Conservation (phyloP, 1,140 invertebrate genomes). For the Leguminivora glycinivorella region DNA sequence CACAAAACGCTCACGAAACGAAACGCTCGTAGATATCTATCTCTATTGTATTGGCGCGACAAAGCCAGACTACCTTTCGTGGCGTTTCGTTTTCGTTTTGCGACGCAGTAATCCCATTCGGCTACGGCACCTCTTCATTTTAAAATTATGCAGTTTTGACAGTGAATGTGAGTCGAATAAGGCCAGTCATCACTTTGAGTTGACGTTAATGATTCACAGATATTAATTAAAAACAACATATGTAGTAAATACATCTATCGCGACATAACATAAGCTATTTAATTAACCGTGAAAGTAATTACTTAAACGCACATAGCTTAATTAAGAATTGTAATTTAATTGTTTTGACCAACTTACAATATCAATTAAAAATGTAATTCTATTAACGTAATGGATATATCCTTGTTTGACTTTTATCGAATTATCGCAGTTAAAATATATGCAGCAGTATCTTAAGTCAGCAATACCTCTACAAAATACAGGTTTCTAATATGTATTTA, state of each 20-base stretch:
- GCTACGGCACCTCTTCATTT: too few relatives aligned
- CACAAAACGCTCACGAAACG: too few relatives aligned
- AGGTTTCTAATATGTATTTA: too few relatives aligned
- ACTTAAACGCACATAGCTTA: conserved; percentile 45
- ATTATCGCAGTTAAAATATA: not conserved
- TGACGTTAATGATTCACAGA: not conserved
- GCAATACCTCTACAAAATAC: not conserved
- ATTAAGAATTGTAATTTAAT: conserved; percentile 45
- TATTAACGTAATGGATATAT: conserved; percentile 34
- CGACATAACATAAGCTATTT: conserved; percentile 32
- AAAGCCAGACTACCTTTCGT: too few relatives aligned
- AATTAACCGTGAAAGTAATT: conserved; percentile 43
- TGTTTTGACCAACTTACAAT: conserved; percentile 42
- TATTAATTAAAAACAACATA: not conserved
- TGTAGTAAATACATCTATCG: not conserved
- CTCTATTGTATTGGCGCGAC: too few relatives aligned
- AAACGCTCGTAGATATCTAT: too few relatives aligned
- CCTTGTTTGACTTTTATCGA: not conserved
- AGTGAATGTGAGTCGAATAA: too few relatives aligned
- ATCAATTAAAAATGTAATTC: conserved; percentile 45
- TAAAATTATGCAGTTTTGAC: too few relatives aligned
- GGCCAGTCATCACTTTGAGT: not conserved
- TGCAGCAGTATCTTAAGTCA: not conserved
- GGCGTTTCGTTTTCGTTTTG: too few relatives aligned
- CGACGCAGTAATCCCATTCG: too few relatives aligned